Conservation (phyloP, 2,888 invertebrate species). For the Drosophila siamana region DNA sequence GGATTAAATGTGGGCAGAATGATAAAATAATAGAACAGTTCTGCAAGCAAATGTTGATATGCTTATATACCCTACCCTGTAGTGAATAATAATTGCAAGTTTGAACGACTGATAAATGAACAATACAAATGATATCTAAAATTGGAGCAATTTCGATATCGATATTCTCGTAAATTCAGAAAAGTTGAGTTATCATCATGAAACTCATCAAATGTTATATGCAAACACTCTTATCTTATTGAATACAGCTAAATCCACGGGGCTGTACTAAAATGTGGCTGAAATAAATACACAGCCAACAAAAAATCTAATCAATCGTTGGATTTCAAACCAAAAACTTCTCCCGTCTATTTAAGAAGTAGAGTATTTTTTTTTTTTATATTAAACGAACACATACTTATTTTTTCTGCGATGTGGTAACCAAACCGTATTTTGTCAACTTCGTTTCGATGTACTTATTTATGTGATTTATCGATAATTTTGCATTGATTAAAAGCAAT, state of each 20-base stretch:
- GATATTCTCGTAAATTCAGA: too few species aligned
- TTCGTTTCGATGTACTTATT: not conserved
- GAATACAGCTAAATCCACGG: not conserved
- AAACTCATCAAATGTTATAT: not conserved
- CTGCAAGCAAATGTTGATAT: not conserved
- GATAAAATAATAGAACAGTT: not conserved
- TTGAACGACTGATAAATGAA: not conserved
- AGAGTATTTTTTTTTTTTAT: too few species aligned
- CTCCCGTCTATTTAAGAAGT: too few species aligned
- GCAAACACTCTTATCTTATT: not conserved
- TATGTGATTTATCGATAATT: not conserved
- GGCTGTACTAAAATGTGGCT: not conserved
- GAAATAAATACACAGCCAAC: not conserved
- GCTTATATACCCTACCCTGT: not conserved
- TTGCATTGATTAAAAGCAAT: not conserved
- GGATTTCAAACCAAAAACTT: not conserved
- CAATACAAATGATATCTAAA: not conserved
- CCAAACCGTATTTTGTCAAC: not conserved
- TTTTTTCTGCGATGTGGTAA: too few species aligned
- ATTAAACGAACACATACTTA: too few species aligned
- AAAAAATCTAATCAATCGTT: not conserved
- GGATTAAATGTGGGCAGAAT: conserved; percentile 4
- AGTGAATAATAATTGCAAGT: not conserved
- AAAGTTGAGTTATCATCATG: not conserved
- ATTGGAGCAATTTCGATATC: not conserved